Percentiles rank a stretch among this genome's conserved stretches.
These are phyloP conservation scores for Bombycilla garrulus DNA, from an alignment of 2,113 vertebrate genomes.

Conservation along the genomic window DNA sequence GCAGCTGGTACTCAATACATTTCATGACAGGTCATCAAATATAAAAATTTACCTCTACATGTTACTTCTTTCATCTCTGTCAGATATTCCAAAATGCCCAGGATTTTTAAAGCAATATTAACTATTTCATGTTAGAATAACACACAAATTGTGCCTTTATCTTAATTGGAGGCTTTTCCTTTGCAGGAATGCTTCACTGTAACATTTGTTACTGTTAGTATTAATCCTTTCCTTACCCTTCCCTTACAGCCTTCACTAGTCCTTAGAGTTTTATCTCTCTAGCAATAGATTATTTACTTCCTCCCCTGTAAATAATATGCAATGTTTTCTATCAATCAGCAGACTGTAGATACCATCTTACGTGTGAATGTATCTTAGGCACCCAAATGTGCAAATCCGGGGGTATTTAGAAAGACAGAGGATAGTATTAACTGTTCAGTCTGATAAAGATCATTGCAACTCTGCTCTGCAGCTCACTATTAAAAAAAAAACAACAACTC, in stretches of 20 bases:
- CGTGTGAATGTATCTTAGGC: background rate
- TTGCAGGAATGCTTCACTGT: background rate
- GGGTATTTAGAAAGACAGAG: background rate
- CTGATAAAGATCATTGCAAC: background rate
- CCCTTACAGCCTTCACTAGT: background rate
- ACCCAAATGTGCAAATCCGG: background rate
- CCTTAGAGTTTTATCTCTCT: background rate
- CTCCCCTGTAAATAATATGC: background rate
- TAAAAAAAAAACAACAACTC: background rate
- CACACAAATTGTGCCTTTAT: background rate
- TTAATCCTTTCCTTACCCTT: background rate
- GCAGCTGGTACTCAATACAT: slow-evolving; percentile 56
- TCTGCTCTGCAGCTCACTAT: background rate
- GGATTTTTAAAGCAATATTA: slow-evolving; percentile 19
- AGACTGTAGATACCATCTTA: background rate
- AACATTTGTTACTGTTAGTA: background rate
- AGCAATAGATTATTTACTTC: background rate
- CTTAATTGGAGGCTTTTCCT: background rate
- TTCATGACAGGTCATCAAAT: slow-evolving; percentile 66
- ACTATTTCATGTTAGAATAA: background rate
- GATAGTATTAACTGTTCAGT: background rate
- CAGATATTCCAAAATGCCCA: slow-evolving; percentile 20
- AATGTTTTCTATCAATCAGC: slow-evolving; percentile 3
- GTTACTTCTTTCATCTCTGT: slow-evolving; percentile 29
- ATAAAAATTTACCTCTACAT: slow-evolving; percentile 47